Base-by-base conservation (phyloP, 2,888 invertebrate genomes). In the Pyrocoelia pectoralis region DNA sequence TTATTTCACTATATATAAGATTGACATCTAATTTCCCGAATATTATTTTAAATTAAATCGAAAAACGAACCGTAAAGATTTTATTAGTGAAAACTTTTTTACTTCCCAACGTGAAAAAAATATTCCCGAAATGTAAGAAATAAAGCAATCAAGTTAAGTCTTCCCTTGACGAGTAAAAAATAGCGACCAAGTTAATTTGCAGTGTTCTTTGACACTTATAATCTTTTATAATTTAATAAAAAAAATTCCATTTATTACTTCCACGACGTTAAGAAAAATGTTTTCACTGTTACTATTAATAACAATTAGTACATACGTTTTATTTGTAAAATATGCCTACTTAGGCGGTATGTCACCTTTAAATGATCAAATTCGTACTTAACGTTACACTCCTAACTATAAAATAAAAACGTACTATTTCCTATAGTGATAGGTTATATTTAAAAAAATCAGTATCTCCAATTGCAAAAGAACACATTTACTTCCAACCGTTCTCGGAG, bases 391-490 rank as follows among this genome's bases (percentile, higher is more conserved):
- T n/a, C n/a, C n/a, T n/a, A n/a, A n/a, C n/a, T n/a, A n/a, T n/a
- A n/a, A n/a, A n/a, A n/a, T n/a, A n/a, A n/a, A n/a, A n/a, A n/a
- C n/a, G n/a, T n/a, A n/a, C n/a, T n/a, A n/a, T n/a, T n/a, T n/a
- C n/a, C n/a, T n/a, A n/a, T n/a, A n/a, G n/a, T n/a, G n/a, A n/a
- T n/a, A n/a, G n/a, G n/a, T n/a, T n/a, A n/a, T 24, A 24, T 17
- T 28, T 24, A 56, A 56, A 56, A 43, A 41, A 15, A 40, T 56
- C 51, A 52, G 43, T 19, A 61, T 54, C 49, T 50, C 18, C 12
- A 50, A 41, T 61, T 61, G 51, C 19, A 46, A 56, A 68, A 54
- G 53, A 65, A 67, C 67, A 68, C 64, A 57, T 56, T 61, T 63
- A 50, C 33, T 29, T 49, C 55, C 52, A 43, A 60, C 64, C 64